A percentile compares a stretch with the other conserved stretches of the same genome.
phyloP scores from a whole-genome alignment of 2,888 invertebrate genomes.

The Linnaemya vulpina region DNA sequence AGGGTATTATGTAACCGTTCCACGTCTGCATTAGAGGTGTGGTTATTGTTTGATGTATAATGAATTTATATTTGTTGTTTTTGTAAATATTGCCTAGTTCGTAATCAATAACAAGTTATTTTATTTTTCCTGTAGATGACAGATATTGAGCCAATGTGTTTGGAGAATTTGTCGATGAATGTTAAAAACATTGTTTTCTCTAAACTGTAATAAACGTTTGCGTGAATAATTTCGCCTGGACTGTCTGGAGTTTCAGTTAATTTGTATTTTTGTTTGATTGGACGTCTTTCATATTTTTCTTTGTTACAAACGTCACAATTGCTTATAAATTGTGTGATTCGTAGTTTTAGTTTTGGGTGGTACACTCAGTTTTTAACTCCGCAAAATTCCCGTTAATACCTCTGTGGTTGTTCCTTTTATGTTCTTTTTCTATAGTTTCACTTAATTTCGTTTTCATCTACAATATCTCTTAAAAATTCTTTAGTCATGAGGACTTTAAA shows the following conservation, averaged over 20 bases:
- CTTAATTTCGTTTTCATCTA: no score
- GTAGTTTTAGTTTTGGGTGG: not conserved
- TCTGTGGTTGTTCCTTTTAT: no score
- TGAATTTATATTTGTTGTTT: no score
- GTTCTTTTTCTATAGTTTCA: no score
- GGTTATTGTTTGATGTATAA: no score
- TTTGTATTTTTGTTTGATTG: no score
- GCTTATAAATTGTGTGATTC: constrained; percentile 19
- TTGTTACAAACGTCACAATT: not conserved
- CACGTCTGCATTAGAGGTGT: no score
- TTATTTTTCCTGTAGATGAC: constrained; percentile 47
- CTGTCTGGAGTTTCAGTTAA: no score
- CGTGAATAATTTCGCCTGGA: not conserved
- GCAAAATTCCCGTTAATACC: not conserved
- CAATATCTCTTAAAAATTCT: not conserved
- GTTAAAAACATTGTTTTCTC: constrained; percentile 44
- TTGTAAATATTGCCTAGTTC: constrained; percentile 6
- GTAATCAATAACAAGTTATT: constrained; percentile 1
- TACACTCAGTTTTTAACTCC: not conserved
- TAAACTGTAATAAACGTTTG: constrained; percentile 15
- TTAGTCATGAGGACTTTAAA: no score
- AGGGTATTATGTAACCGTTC: no score
- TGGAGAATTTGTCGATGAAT: constrained; percentile 52
- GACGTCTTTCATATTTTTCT: no score
- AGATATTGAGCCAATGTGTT: constrained; percentile 17